These are phyloP conservation scores for Rhodinocichla rosea DNA, from an alignment of 2,113 vertebrate species.

Conservation along the genomic window DNA sequence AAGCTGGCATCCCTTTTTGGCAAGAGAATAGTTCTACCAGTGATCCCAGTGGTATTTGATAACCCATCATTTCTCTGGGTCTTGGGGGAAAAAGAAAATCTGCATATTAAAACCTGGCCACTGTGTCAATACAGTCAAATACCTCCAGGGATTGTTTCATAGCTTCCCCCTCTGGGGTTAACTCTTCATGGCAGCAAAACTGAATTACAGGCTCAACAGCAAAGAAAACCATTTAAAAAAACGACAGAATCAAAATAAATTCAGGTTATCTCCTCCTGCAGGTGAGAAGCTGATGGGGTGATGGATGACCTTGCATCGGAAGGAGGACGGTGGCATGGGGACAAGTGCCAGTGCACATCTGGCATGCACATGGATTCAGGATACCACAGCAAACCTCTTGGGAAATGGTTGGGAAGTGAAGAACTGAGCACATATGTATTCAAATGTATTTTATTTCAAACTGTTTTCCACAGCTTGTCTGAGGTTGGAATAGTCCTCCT, in stretches of 20 bases:
- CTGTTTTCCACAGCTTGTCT: neutral
- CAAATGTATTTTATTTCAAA: neutral
- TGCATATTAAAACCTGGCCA: neutral
- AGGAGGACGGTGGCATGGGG: neutral
- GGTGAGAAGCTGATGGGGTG: neutral
- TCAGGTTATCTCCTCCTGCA: neutral
- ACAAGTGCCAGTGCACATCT: neutral
- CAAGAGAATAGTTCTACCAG: neutral
- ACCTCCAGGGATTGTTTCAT: slow-evolving; percentile 36
- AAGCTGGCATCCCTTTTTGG: neutral
- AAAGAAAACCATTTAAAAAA: slow-evolving; percentile 17
- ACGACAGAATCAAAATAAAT: slow-evolving; percentile 14
- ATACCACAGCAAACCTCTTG: neutral
- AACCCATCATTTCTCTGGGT: neutral
- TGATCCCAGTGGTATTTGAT: neutral
- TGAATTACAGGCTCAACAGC: slow-evolving; percentile 5
- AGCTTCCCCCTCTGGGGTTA: slow-evolving; percentile 14
- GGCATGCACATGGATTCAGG: neutral
- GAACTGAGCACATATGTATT: neutral
- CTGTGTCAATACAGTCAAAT: neutral
- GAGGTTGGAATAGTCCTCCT: neutral
- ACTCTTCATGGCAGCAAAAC: slow-evolving; percentile 29
- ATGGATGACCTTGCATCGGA: neutral
- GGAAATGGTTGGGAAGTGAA: neutral
- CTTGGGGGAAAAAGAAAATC: neutral